phyloP scores from a whole-genome alignment of 2,888 invertebrate genomes.

The Andrena hattorfiana region DNA sequence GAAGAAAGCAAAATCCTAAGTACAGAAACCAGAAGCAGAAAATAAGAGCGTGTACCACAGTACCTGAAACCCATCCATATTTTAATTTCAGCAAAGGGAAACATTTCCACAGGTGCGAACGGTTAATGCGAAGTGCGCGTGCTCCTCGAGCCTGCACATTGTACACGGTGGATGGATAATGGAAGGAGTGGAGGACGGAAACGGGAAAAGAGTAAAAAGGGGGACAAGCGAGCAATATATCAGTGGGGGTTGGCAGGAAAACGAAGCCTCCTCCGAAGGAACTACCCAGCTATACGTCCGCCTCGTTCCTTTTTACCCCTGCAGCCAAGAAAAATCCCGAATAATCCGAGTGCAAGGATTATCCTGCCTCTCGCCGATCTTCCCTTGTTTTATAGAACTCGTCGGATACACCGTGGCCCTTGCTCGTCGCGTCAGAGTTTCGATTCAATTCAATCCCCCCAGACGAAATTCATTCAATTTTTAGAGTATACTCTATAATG shows the following conservation, averaged over 20 bases:
- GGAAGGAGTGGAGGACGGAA: conserved; percentile 57
- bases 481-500: background rate
- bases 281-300: conserved; percentile 71
- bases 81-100: background rate
- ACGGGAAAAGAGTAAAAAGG: conserved; percentile 54
- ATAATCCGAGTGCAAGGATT: conserved; percentile 83
- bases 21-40: background rate
- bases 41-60: background rate
- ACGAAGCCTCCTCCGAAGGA: conserved; percentile 74
- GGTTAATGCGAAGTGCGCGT: conserved; percentile 29
- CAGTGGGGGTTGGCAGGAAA: conserved; percentile 78
- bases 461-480: conserved; percentile 1
- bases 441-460: conserved; percentile 46
- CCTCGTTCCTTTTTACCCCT: conserved; percentile 72
- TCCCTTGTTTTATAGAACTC: conserved; percentile 76
- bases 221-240: conserved; percentile 79
- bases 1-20: no score
- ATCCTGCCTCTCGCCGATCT: conserved; percentile 75
- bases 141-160: conserved; percentile 31
- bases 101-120: conserved; percentile 33
- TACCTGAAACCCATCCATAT: conserved; percentile 16
- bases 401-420: conserved; percentile 71
- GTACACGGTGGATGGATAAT: conserved; percentile 55
- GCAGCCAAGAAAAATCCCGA: conserved; percentile 80
- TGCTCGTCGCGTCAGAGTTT: conserved; percentile 44